phyloP scores from a whole-genome alignment of 1,140 invertebrate genomes.

The Drosophila ambigua region DNA sequence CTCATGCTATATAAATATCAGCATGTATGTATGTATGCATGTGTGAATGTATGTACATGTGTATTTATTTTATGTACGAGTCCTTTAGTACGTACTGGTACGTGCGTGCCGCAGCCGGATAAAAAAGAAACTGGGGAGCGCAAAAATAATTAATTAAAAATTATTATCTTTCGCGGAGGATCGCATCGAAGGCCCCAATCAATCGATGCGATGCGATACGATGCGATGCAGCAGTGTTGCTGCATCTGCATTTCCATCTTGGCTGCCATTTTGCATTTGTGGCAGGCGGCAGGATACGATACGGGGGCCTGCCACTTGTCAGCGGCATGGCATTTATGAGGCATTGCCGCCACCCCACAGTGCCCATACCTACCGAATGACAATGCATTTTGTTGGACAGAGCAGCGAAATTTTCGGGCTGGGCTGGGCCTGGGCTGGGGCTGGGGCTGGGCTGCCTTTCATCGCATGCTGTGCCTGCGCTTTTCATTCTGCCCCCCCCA shows the following conservation, averaged over 20 bases:
- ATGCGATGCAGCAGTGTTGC: not conserved
- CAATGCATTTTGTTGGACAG: slow-evolving; percentile 15
- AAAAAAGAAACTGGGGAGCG: not conserved
- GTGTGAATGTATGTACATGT: not conserved
- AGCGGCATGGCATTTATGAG: slow-evolving; percentile 46
- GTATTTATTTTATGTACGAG: not conserved
- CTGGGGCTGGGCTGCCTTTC: slow-evolving; percentile 2
- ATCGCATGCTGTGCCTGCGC: slow-evolving; percentile 36
- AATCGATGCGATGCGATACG: slow-evolving; percentile 34
- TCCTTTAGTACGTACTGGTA: too few species aligned
- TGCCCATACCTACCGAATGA: not conserved
- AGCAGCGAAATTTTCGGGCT: slow-evolving; percentile 2
- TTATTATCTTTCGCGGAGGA: slow-evolving; percentile 40
- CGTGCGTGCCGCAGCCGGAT: not conserved
- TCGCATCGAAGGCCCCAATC: slow-evolving; percentile 48
- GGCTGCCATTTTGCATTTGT: slow-evolving; percentile 29
- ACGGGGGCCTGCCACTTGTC: slow-evolving; percentile 19
- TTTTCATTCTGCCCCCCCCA: slow-evolving; percentile 12
- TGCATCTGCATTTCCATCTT: slow-evolving; percentile 39
- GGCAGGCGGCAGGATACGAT: not conserved
- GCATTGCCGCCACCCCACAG: not conserved
- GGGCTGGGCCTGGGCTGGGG: not conserved
- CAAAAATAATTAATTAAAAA: slow-evolving; percentile 69
- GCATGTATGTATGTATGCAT: not conserved
- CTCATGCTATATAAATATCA: too few species aligned